phyloP scores from a whole-genome alignment of 2,797 vertebrate genomes.

The Protonibea diacanthus region DNA sequence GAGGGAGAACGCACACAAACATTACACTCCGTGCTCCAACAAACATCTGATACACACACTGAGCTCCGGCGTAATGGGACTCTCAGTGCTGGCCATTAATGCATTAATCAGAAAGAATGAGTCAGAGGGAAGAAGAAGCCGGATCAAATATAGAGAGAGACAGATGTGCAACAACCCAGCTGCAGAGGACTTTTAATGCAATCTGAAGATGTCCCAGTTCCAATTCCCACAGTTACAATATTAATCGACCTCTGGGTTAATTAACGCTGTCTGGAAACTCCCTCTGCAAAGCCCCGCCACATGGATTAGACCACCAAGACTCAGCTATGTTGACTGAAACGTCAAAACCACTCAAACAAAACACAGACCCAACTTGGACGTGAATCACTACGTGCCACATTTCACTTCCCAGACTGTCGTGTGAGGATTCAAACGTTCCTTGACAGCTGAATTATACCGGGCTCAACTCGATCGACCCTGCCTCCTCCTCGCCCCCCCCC shows the following conservation, averaged over 20 bases:
- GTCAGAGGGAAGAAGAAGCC: constrained; percentile 5
- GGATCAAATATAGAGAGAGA: constrained; percentile 22
- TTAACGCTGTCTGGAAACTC: constrained; percentile 56
- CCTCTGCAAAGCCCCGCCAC: constrained; percentile 9
- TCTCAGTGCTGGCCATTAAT: constrained; percentile 41
- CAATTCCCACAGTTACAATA: constrained; percentile 52
- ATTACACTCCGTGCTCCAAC: constrained; percentile 45
- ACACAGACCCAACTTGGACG: constrained; percentile 20
- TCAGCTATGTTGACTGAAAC: constrained; percentile 36
- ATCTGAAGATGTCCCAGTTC: constrained; percentile 29
- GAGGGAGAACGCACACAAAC: constrained; percentile 33
- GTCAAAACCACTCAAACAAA: constrained; percentile 50
- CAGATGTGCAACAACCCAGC: constrained; percentile 2
- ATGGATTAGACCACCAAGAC: constrained; percentile 35
- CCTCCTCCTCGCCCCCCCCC: background rate
- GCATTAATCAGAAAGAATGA: constrained; percentile 59
- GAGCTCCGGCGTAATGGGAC: constrained; percentile 37
- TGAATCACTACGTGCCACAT: constrained; percentile 10
- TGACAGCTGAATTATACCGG: constrained; percentile 53
- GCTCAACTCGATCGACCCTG: constrained; percentile 20
- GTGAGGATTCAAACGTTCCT: constrained; percentile 42
- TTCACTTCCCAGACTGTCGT: constrained; percentile 12
- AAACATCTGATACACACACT: constrained; percentile 21
- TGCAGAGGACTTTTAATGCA: background rate
- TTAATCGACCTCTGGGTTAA: constrained; percentile 72